Evolutionary conservation across 2,113 vertebrate species (phyloP).

Genomic region (Microtus richardsoni): DNA sequence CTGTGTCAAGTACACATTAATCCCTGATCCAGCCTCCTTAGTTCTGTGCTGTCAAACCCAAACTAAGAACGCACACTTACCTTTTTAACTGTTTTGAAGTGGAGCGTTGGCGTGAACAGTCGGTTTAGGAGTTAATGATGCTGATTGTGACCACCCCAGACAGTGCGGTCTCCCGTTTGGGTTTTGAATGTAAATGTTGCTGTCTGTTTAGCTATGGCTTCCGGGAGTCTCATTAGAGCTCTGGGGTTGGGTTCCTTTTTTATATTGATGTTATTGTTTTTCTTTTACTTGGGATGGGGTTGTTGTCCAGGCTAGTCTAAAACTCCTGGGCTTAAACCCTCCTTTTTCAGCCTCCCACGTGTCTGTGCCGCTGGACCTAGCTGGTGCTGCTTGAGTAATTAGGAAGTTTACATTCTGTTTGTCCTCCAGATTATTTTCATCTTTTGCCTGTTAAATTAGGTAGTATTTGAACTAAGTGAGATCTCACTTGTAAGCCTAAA

Average conservation of each 20-base stretch:
- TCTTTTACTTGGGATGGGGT: neutral
- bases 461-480: neutral
- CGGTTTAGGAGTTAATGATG: neutral
- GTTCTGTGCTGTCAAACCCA: neutral
- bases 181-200: neutral
- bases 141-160: neutral
- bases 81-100: neutral
- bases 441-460: neutral
- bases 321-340: neutral
- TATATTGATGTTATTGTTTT: neutral
- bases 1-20: accelerated
- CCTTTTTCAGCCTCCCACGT: neutral
- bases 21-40: neutral
- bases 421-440: too few relatives aligned
- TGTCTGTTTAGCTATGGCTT: neutral
- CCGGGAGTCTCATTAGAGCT: neutral
- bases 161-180: neutral
- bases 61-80: neutral
- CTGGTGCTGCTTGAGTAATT: neutral
- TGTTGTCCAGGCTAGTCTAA: neutral
- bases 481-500: neutral
- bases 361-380: neutral
- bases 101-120: neutral
- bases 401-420: neutral
- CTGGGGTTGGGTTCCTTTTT: neutral